phyloP scores from a whole-genome alignment of 2,888 invertebrate genomes.

The Copidosoma aretas region DNA sequence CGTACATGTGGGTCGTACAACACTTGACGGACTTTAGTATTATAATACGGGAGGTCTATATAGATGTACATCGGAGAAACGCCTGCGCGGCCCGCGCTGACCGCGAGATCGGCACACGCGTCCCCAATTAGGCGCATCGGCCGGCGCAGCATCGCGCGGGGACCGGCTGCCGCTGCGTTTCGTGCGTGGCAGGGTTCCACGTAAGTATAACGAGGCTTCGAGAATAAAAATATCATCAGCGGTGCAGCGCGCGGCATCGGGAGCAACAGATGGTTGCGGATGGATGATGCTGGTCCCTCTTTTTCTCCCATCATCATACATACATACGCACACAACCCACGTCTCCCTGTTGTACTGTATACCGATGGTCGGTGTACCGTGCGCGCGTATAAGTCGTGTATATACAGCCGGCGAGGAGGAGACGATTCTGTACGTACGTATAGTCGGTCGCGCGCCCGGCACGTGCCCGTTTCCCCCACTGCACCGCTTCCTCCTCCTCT shows the following conservation, averaged over 20 bases:
- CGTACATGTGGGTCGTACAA: too few relatives aligned
- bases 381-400: too few relatives aligned
- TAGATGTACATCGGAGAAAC: too few relatives aligned
- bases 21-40: too few relatives aligned
- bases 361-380: too few relatives aligned
- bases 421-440: too few relatives aligned
- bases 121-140: slow-evolving; percentile 31
- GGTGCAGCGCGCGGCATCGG: too few relatives aligned
- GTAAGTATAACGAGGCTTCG: not conserved
- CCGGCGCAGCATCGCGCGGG: slow-evolving; percentile 40
- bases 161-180: slow-evolving; percentile 54
- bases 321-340: not conserved
- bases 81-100: too few relatives aligned
- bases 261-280: not conserved
- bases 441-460: slow-evolving; percentile 45
- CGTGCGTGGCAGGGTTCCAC: not conserved
- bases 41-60: too few relatives aligned
- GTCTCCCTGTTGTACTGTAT: not conserved
- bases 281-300: too few relatives aligned
- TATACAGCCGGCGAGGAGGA: too few relatives aligned
- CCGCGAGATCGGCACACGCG: slow-evolving; percentile 6
- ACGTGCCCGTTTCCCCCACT: slow-evolving; percentile 64
- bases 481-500: slow-evolving; percentile 50
- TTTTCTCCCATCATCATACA: not conserved
- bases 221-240: not conserved